A percentile compares a stretch with the other conserved stretches of the same genome.
phyloP scores from a whole-genome alignment of 2,888 invertebrate species.

The Scaptomyza cyrtandrae region DNA sequence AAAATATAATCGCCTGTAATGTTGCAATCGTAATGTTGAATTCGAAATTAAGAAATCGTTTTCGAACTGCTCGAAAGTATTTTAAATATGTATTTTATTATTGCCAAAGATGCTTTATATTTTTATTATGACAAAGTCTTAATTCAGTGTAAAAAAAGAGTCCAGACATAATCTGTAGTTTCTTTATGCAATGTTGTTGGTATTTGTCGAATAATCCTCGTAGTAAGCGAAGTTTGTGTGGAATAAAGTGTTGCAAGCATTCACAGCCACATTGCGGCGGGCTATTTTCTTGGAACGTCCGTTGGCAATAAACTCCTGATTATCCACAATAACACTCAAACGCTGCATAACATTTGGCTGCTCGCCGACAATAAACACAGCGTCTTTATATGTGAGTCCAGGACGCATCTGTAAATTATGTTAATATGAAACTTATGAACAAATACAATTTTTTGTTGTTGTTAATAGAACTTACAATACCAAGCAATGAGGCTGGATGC shows the following conservation, averaged over 20 bases:
- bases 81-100: too few species aligned
- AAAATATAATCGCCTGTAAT: too few species aligned
- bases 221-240: constrained; percentile 81
- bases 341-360: too few species aligned
- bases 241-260: constrained; percentile 86
- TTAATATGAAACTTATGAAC: background rate
- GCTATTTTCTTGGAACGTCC: constrained; percentile 89
- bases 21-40: too few species aligned
- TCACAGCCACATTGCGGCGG: constrained; percentile 87
- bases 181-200: too few species aligned
- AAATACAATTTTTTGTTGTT: too few species aligned
- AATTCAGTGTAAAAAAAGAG: too few species aligned
- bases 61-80: too few species aligned
- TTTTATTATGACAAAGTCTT: too few species aligned
- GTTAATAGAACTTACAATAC: constrained; percentile 76
- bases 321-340: constrained; percentile 89
- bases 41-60: too few species aligned
- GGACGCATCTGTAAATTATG: constrained; percentile 88
- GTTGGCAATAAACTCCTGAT: constrained; percentile 87
- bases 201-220: too few species aligned
- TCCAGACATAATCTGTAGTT: background rate
- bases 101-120: too few species aligned
- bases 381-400: constrained; percentile 86
- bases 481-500: constrained; percentile 91
- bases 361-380: constrained; percentile 86